Conservation (phyloP, 2,113 vertebrate species). For the Ursus arctos region DNA sequence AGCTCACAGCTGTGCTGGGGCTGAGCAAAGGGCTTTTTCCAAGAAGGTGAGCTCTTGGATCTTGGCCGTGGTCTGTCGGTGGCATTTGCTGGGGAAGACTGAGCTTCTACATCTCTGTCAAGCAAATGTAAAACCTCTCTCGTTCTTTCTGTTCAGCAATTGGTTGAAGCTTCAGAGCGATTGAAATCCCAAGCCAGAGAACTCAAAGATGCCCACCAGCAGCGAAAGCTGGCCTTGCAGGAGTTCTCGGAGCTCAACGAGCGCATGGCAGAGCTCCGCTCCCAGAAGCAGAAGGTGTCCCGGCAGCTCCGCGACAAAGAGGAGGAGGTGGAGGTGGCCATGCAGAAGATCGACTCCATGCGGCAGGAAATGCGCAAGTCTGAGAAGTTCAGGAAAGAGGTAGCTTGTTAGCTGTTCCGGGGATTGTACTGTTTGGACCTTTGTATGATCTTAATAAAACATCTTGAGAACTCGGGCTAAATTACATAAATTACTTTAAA, state of each 20-base stretch:
- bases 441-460: accelerated
- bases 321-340: constrained; percentile 93
- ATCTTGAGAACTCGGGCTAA: neutral
- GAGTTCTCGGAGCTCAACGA: constrained; percentile 96
- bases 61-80: accelerated
- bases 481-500: accelerated
- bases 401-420: constrained; percentile 59
- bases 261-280: constrained; percentile 93
- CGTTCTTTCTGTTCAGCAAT: constrained; percentile 89
- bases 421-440: neutral
- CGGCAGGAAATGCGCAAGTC: constrained; percentile 94
- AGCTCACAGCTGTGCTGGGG: neutral
- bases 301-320: constrained; percentile 97
- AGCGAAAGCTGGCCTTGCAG: constrained; percentile 95
- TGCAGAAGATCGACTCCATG: constrained; percentile 94
- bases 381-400: constrained; percentile 96
- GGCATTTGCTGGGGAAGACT: neutral
- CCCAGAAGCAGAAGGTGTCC: constrained; percentile 95
- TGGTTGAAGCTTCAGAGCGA: constrained; percentile 94
- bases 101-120: neutral
- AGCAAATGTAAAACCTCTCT: neutral
- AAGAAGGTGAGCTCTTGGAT: too few species aligned
- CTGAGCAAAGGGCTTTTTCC: neutral
- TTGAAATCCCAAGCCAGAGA: constrained; percentile 95
- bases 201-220: constrained; percentile 95